Evolutionary conservation across 2,797 vertebrate species (phyloP).

Genomic region (Falco novaeseelandiae): DNA sequence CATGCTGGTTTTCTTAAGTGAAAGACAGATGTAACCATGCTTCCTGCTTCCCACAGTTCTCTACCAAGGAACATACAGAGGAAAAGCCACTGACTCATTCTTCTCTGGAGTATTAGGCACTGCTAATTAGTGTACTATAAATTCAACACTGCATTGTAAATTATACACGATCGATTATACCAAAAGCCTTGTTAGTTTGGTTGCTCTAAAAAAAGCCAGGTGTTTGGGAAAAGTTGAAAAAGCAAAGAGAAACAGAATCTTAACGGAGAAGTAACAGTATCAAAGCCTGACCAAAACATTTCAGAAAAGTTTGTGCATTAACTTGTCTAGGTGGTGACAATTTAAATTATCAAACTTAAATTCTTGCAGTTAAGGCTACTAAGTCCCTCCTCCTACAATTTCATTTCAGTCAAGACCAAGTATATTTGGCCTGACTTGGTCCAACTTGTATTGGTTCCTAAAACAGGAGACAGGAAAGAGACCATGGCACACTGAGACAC

Average conservation of each 20-base stretch:
- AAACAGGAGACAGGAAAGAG: neutral
- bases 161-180: neutral
- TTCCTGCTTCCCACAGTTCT: neutral
- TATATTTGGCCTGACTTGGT: neutral
- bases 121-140: neutral
- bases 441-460: neutral
- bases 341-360: neutral
- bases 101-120: neutral
- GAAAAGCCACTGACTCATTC: neutral
- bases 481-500: neutral
- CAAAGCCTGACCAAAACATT: neutral
- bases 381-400: neutral
- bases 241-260: neutral
- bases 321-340: neutral
- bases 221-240: neutral
- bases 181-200: neutral
- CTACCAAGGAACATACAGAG: neutral
- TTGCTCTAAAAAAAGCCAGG: neutral
- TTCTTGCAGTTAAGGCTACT: neutral
- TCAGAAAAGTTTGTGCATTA: neutral
- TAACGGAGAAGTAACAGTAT: neutral
- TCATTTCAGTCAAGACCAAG: neutral
- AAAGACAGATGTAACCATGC: neutral
- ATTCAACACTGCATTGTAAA: neutral
- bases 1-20: neutral